Conservation (phyloP, 2,113 vertebrate genomes). For the Mungos mungo region DNA sequence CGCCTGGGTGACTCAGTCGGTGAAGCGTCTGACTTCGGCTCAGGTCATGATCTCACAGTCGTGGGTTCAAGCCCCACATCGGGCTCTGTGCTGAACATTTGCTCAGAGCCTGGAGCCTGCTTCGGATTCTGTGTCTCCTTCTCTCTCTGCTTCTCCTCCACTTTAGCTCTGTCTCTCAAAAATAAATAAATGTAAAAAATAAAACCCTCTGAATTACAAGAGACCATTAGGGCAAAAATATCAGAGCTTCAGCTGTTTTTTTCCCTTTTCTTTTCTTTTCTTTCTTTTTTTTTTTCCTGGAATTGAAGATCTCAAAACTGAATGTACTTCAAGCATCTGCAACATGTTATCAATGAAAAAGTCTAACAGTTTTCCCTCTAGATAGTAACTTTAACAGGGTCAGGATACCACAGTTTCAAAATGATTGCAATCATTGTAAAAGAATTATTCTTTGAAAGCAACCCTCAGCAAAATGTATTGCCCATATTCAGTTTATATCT, state of each 20-base stretch:
- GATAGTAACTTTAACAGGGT: not conserved
- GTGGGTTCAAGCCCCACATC: no score
- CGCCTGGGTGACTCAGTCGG: no score
- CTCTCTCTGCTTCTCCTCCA: no score
- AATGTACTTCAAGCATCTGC: not conserved
- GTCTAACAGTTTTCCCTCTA: not conserved
- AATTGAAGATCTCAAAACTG: slow-evolving; percentile 32
- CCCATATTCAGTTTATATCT: slow-evolving; percentile 45
- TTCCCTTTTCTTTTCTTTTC: not conserved
- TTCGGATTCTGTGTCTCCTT: no score
- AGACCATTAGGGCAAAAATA: not conserved
- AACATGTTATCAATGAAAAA: slow-evolving; percentile 33
- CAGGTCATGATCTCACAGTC: no score
- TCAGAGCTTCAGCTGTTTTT: not conserved
- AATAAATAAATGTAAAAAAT: not conserved
- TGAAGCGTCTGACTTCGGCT: no score
- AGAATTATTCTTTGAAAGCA: slow-evolving; percentile 39
- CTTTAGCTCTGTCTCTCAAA: no score
- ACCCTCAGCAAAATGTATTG: slow-evolving; percentile 25
- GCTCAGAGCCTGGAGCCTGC: no score
- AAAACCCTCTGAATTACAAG: slow-evolving; percentile 17
- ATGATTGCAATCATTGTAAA: slow-evolving; percentile 8
- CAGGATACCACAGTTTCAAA: not conserved
- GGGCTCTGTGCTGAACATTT: no score
- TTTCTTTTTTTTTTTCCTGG: not conserved